phyloP scores from a whole-genome alignment of 2,113 vertebrate genomes.

The Perca schrenkii region DNA sequence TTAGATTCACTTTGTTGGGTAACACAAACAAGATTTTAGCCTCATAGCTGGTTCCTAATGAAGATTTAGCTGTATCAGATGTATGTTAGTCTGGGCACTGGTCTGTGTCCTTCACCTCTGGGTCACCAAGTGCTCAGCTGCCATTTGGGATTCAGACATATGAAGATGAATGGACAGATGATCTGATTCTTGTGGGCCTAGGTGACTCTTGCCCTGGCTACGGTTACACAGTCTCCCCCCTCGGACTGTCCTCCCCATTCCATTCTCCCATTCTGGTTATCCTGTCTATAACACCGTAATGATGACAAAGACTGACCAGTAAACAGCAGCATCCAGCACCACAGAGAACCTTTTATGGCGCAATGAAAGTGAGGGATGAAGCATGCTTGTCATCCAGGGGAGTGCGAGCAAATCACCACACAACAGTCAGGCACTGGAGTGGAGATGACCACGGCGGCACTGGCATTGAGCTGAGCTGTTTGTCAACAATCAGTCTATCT shows the following conservation, averaged over 20 bases:
- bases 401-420: constrained; percentile 76
- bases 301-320: constrained; percentile 83
- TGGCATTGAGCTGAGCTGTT: constrained; percentile 75
- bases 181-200: constrained; percentile 71
- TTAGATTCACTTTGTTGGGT: constrained; percentile 34
- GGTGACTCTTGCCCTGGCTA: constrained; percentile 60
- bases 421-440: constrained; percentile 45
- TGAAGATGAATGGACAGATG: constrained; percentile 80
- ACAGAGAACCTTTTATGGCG: constrained; percentile 76
- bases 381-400: constrained; percentile 65
- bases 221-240: constrained; percentile 46
- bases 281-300: constrained; percentile 78
- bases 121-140: constrained; percentile 56
- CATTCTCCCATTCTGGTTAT: constrained; percentile 64
- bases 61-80: constrained; percentile 40
- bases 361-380: constrained; percentile 84
- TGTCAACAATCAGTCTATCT: constrained; percentile 81
- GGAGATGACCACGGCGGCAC: constrained; percentile 49
- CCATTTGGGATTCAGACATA: constrained; percentile 66
- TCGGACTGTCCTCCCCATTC: constrained; percentile 44
- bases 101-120: constrained; percentile 50
- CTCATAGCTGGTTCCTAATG: constrained; percentile 30
- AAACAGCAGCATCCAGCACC: constrained; percentile 69
- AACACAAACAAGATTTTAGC: constrained; percentile 42
- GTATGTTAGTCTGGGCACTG: constrained; percentile 7